phyloP scores from a whole-genome alignment of 2,888 invertebrate genomes.

The Dryobota labecula region DNA sequence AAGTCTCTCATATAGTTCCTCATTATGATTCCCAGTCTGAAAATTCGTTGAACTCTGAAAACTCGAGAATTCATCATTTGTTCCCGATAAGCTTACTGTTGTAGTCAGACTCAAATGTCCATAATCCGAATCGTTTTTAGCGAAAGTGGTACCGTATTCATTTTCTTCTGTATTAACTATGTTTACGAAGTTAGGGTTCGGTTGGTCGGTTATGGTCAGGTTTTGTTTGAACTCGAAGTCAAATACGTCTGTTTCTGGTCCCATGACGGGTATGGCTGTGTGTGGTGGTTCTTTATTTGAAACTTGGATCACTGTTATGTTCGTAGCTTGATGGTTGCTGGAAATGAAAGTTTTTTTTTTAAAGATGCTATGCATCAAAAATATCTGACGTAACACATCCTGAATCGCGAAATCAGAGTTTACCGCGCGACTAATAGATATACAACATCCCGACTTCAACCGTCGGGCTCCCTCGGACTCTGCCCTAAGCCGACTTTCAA shows the following conservation, averaged over 20 bases:
- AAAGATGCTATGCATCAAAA: too few species aligned
- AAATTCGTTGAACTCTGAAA: not conserved
- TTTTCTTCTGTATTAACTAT: constrained; percentile 84
- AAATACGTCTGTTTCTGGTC: constrained; percentile 79
- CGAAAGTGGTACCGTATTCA: constrained; percentile 83
- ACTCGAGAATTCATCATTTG: constrained; percentile 60
- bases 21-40: constrained; percentile 45
- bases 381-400: too few species aligned
- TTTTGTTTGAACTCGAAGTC: constrained; percentile 81
- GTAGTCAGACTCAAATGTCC: constrained; percentile 86
- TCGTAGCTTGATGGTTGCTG: constrained; percentile 81
- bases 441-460: too few species aligned
- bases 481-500: too few species aligned
- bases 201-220: constrained; percentile 64
- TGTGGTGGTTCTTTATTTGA: constrained; percentile 87
- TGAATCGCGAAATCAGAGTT: too few species aligned
- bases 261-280: constrained; percentile 84
- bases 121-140: constrained; percentile 77
- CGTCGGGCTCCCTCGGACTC: too few species aligned
- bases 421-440: too few species aligned
- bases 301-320: constrained; percentile 91
- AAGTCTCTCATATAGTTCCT: constrained; percentile 81
- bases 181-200: constrained; percentile 77
- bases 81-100: constrained; percentile 79
- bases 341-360: constrained; percentile 23